A percentile compares a stretch with the other conserved stretches of the same genome.
phyloP scores from a whole-genome alignment of 1,140 invertebrate species.

The Riptortus pedestris region DNA sequence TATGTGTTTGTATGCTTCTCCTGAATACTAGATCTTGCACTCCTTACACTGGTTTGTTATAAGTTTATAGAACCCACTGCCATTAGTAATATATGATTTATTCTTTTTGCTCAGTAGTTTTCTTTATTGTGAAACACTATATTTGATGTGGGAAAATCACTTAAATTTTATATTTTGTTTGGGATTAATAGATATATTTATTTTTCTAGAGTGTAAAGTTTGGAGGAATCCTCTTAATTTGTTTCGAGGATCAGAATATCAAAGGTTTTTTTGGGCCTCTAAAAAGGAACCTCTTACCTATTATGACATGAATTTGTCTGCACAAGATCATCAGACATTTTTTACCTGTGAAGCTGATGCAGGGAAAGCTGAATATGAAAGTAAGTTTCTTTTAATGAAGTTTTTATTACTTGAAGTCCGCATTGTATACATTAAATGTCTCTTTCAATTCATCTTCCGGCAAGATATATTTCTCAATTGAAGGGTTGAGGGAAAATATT shows the following conservation, averaged over 20 bases:
- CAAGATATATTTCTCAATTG: too few relatives aligned
- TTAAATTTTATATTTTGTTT: too few relatives aligned
- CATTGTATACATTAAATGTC: too few relatives aligned
- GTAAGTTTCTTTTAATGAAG: constrained; percentile 38
- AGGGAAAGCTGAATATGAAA: constrained; percentile 86
- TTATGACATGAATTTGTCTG: constrained; percentile 98
- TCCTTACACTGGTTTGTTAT: too few relatives aligned
- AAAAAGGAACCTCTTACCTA: constrained; percentile 93
- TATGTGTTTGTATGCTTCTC: too few relatives aligned
- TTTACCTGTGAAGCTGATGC: constrained; percentile 88
- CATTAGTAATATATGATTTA: background rate
- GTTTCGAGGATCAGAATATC: constrained; percentile 92
- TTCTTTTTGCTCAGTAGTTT: too few relatives aligned
- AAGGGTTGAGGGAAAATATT: too few relatives aligned
- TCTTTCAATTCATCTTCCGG: too few relatives aligned
- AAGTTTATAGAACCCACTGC: too few relatives aligned
- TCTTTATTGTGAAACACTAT: constrained; percentile 3
- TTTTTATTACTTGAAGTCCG: background rate
- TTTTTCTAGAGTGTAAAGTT: constrained; percentile 81
- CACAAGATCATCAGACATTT: constrained; percentile 97
- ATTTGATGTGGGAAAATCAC: too few relatives aligned
- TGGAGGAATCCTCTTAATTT: constrained; percentile 95
- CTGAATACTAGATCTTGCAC: too few relatives aligned
- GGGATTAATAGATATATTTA: too few relatives aligned
- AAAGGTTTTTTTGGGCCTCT: constrained; percentile 79